phyloP scores from a whole-genome alignment of 2,113 vertebrate genomes.

The Hydropotes inermis region DNA sequence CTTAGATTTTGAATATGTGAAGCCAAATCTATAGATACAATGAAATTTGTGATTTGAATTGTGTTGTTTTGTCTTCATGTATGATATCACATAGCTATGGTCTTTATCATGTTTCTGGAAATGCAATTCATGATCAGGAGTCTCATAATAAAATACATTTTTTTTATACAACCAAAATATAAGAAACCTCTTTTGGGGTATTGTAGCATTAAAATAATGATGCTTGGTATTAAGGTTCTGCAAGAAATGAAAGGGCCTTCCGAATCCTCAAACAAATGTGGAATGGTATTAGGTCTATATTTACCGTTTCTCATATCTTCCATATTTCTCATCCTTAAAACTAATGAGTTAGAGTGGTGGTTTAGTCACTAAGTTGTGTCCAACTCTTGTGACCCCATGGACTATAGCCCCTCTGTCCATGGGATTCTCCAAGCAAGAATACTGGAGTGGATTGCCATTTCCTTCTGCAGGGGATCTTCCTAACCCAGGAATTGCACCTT shows the following conservation, averaged over 20 bases:
- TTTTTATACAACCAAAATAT: not conserved
- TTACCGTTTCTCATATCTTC: not conserved
- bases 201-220: not conserved
- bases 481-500: not conserved
- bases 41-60: not conserved
- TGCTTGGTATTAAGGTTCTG: not conserved
- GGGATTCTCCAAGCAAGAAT: not conserved
- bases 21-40: not conserved
- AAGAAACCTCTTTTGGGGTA: not conserved
- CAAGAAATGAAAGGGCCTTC: not conserved
- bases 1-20: not conserved
- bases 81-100: not conserved
- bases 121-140: not conserved
- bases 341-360: not conserved
- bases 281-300: not conserved
- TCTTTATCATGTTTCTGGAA: not conserved
- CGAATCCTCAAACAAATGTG: not conserved
- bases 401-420: not conserved
- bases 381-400: not conserved
- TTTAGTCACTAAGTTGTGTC: not conserved
- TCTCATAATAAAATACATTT: not conserved
- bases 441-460: not conserved
- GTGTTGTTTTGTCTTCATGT: not conserved
- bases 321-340: not conserved
- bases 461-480: not conserved